Base-by-base conservation (phyloP, 2,888 invertebrate genomes). In the Lordiphosa andalusiaca region DNA sequence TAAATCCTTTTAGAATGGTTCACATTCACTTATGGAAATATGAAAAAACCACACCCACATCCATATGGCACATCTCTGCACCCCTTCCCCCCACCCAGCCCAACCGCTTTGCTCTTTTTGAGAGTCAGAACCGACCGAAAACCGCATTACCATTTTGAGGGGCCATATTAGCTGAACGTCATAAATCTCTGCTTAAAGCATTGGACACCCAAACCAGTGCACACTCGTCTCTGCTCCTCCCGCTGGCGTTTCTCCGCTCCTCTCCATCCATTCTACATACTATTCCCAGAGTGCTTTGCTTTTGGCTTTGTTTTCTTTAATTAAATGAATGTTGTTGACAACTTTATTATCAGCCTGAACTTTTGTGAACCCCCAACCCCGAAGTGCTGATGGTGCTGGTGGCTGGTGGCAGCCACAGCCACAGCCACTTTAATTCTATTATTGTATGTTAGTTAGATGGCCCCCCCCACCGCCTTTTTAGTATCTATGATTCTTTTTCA, bases 291-390 rank as follows among this genome's bases (percentile, higher is more conserved):
- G 73, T 73, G 69, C 72, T 71, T 64, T 56, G 50, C 71, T 61
- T 59, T 65, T 67, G 62, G 62, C 71, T 81, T 83, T 86, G 83
- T 85, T 77, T 86, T 76, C 76, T 85, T 86, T 86, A 86, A 86
- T 86, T 85, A 86, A 86, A 86, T 86, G 84, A 84, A 85, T 86
- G 82, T 82, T 82, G 86, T 80, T 86, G 86, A 86, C 85, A 85
- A 83, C 74, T 86, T 86, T 81, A 86, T 86, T 86, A 84, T 86
- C 85, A 71, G 67, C 75, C 75, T 67, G 73, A 78, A 78, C 83
- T 83, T 80, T 80, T 57, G 56, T 67, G 78, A 77, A 67, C 70
- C 63, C 21, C 21, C 46, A 30, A 19, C 19, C 52, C 21, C 39
- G 39, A 19, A 30, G 55, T 63, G 41, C 21, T 19, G 47, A n/a